A percentile compares a stretch with the other conserved stretches of the same genome.
Conservation (phyloP, 2,797 vertebrate species). For the Linurgus olivaceus region DNA sequence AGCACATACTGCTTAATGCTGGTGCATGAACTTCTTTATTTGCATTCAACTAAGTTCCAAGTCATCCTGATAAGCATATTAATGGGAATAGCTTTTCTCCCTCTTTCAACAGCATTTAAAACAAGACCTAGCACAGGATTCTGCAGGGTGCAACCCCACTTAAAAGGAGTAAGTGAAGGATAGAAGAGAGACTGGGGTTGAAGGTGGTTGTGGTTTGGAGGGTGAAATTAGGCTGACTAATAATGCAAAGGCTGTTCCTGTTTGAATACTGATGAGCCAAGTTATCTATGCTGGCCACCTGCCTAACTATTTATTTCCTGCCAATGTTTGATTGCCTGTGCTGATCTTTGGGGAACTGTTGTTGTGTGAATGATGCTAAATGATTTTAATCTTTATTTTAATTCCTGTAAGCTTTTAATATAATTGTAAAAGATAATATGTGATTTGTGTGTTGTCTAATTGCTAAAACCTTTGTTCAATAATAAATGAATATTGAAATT, state of each 20-base stretch:
- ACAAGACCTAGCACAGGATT: not conserved
- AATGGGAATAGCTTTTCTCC: not conserved
- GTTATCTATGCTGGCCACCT: slow-evolving; percentile 8
- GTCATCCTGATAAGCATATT: not conserved
- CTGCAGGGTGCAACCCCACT: not conserved
- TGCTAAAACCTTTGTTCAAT: not conserved
- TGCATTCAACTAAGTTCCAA: not conserved
- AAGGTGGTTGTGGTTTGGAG: not conserved
- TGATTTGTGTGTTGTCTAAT: not conserved
- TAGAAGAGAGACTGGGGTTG: not conserved
- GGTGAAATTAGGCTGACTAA: not conserved
- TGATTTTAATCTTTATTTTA: slow-evolving; percentile 20
- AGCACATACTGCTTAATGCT: not conserved
- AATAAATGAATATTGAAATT: not conserved
- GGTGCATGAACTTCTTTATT: not conserved
- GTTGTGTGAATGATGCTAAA: not conserved
- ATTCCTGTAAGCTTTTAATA: slow-evolving; percentile 27
- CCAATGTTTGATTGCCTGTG: not conserved
- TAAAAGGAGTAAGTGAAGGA: not conserved
- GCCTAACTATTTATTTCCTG: slow-evolving; percentile 16
- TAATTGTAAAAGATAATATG: slow-evolving; percentile 7
- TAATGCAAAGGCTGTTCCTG: not conserved
- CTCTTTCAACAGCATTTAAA: not conserved
- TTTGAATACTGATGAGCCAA: not conserved
- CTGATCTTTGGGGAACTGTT: not conserved